Evolutionary conservation across 2,888 invertebrate genomes (phyloP).

Genomic region (Cotesia congregata): DNA sequence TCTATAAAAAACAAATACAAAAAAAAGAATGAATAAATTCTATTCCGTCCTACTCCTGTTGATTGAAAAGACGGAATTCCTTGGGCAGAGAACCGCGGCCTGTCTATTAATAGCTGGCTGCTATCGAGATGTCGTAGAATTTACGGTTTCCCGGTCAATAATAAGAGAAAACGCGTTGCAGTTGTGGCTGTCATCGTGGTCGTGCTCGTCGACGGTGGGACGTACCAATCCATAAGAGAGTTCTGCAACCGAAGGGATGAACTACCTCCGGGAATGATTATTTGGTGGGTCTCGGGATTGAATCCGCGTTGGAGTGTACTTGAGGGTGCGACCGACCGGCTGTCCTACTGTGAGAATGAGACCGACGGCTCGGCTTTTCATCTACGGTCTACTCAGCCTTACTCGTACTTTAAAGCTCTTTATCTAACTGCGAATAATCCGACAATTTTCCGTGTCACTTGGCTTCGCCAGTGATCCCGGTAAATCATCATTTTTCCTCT

Average conservation of each 20-base stretch:
- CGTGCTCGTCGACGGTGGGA: conserved; percentile 45
- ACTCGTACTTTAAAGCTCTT: conserved; percentile 55
- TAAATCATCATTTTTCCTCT: conserved; percentile 51
- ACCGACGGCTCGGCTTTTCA: conserved; percentile 61
- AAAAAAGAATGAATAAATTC: too few species aligned
- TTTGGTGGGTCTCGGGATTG: conserved; percentile 66
- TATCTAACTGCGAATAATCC: conserved; percentile 65
- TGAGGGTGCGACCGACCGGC: conserved; percentile 60
- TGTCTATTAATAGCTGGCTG: conserved; percentile 7
- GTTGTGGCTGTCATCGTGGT: conserved; percentile 34
- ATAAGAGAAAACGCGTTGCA: conserved; percentile 47
- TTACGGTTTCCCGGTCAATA: conserved; percentile 52
- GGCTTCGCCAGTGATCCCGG: conserved; percentile 24
- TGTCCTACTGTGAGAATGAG: conserved; percentile 54
- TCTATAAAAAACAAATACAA: too few species aligned
- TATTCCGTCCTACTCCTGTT: too few species aligned
- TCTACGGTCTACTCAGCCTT: conserved; percentile 45
- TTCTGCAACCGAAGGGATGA: conserved; percentile 65
- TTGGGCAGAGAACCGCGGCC: conserved; percentile 4
- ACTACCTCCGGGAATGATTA: conserved; percentile 63
- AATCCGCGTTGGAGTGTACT: conserved; percentile 67
- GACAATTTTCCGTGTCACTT: conserved; percentile 65
- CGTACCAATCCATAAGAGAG: conserved; percentile 57
- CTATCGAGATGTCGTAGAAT: conserved; percentile 47
- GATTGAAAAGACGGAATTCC: background rate